These are phyloP conservation scores for Nemoura dubitans DNA, from an alignment of 2,888 invertebrate species.

Conservation along the genomic window DNA sequence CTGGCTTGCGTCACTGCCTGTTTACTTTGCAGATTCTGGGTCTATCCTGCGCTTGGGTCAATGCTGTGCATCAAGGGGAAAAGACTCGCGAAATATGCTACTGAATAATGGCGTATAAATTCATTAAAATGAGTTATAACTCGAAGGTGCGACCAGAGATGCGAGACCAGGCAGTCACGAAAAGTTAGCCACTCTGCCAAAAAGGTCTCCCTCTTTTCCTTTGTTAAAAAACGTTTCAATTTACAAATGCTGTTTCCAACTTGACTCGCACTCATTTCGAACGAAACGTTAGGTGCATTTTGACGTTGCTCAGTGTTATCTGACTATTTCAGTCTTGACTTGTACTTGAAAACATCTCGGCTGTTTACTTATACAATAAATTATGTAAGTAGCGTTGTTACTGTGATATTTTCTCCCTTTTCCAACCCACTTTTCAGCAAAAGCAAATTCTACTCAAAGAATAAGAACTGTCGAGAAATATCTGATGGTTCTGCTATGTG, in stretches of 20 bases:
- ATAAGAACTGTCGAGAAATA: background rate
- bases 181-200: background rate
- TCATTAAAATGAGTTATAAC: background rate
- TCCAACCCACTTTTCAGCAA: background rate
- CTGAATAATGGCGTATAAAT: background rate
- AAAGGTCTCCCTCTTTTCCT: background rate
- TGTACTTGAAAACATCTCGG: background rate
- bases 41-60: background rate
- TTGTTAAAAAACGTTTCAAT: background rate
- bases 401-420: background rate
- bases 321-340: background rate
- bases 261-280: background rate
- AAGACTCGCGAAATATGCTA: background rate
- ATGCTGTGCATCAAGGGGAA: background rate
- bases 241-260: background rate
- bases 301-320: background rate
- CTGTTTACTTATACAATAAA: background rate
- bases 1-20: background rate
- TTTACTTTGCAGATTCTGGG: background rate
- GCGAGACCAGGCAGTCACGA: background rate
- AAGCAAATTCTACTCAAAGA: background rate
- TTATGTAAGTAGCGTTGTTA: background rate
- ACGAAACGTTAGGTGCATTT: background rate
- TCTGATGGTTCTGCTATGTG: background rate
- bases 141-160: background rate